These are phyloP conservation scores for Athripsodes cinereus DNA, from an alignment of 2,888 invertebrate species.

Conservation along the genomic window DNA sequence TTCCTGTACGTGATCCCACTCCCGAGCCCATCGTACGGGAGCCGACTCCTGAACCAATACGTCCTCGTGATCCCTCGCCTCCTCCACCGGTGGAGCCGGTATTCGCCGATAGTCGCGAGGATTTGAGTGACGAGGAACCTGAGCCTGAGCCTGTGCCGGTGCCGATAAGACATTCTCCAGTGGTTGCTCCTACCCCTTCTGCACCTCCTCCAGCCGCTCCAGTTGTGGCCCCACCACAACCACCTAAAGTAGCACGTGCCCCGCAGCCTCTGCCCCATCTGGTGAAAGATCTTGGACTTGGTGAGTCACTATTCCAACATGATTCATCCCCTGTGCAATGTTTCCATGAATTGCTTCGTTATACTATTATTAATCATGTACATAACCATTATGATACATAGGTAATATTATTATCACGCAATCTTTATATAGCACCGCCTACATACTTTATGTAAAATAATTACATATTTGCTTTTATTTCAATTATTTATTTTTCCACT, in stretches of 20 bases:
- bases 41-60: constrained; percentile 24
- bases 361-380: too few relatives aligned
- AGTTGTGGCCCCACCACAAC: constrained; percentile 26
- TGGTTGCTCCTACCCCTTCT: constrained; percentile 26
- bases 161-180: constrained; percentile 4
- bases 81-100: constrained; percentile 8
- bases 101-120: constrained; percentile 24
- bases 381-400: too few relatives aligned
- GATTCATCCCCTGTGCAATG: background rate
- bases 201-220: constrained; percentile 27
- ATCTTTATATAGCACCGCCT: too few relatives aligned
- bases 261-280: background rate
- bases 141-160: constrained; percentile 19
- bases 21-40: constrained; percentile 16
- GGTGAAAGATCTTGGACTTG: constrained; percentile 9
- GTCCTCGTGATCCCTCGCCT: constrained; percentile 8
- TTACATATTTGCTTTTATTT: too few relatives aligned
- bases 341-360: background rate
- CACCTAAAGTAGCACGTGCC: constrained; percentile 9
- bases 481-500: too few relatives aligned
- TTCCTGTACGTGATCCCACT: constrained; percentile 36
- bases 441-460: too few relatives aligned
- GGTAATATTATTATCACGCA: too few relatives aligned
- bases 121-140: constrained; percentile 23
- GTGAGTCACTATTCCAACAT: constrained; percentile 5